Evolutionary conservation across 2,113 vertebrate genomes (phyloP), one percentile per base, ranked within the genome.

Genomic region (Malaclemys terrapin): DNA sequence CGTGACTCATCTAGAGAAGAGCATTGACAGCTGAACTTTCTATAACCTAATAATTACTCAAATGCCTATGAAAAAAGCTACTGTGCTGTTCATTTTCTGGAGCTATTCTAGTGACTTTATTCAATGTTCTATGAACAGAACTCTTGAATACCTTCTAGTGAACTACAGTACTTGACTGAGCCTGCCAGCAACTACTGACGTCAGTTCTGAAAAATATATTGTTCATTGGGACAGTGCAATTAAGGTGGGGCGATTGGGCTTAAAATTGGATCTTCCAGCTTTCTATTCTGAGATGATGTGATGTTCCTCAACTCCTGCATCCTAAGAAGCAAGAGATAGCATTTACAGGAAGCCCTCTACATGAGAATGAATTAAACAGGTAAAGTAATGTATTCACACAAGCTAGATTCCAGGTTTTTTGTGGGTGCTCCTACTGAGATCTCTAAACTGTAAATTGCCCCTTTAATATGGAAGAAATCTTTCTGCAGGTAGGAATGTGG

Each of bases 21-120:
- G n/a, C 20, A 88, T 82, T 54, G 93, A 95, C 88, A 96, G 94
- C n/a, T 95, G 90, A 96, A 97, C 89, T 94, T 95, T 35, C 80
- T 84, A 69, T 84, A 84, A 93, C 85, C 59, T 92, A 81, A 88
- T 78, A 97, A 89, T 95, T 91, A 94, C 82, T 91, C 79, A 49
- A 89, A n/a, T 59, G 45, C 54, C 91, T 65, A 81, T 78, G 65
- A 95, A 42, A 94, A 95, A 92, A 89, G 27, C 22, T 22, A 81
- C 57, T 22, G 3, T 42, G 87, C 84, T 80, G 85, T 53, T 90
- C n/a, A 22, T 85, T 94, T 93, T 86, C 53, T 72, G 85, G 49
- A 91, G 65, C 54, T 84, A 45, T 85, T 25, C 62, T 65, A 56
- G 93, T 92, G 92, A 10, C 95, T 94, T 93, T 92, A 87, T 82